These are phyloP conservation scores for Stercorarius parasiticus DNA, from an alignment of 2,113 vertebrate species.

Conservation along the genomic window DNA sequence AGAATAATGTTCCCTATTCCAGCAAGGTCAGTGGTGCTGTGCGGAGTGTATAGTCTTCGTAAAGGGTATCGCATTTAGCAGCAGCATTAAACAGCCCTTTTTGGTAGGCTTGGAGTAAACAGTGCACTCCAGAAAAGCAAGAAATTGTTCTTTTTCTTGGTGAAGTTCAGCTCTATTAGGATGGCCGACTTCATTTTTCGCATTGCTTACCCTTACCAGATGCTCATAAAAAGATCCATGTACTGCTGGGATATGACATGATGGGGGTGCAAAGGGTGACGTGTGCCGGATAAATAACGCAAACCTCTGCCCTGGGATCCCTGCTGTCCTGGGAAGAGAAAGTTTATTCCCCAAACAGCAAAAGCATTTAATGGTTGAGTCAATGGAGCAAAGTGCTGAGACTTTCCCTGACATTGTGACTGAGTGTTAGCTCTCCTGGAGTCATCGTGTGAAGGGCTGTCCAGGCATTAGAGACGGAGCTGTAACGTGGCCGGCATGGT, in stretches of 20 bases:
- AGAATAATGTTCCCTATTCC: not conserved
- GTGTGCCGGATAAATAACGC: accelerated
- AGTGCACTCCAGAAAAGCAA: not conserved
- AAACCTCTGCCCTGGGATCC: not conserved
- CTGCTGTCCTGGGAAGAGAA: not conserved
- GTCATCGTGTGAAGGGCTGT: not conserved
- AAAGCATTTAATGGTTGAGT: not conserved
- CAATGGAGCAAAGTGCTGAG: not conserved
- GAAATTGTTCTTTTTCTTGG: not conserved
- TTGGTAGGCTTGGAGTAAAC: not conserved
- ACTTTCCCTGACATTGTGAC: not conserved
- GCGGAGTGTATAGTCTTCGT: not conserved
- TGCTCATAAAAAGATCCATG: not conserved
- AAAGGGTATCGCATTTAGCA: not conserved
- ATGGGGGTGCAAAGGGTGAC: not conserved
- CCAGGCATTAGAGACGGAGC: not conserved
- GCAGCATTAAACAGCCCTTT: not conserved
- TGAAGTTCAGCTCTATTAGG: not conserved
- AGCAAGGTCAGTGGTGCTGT: not conserved
- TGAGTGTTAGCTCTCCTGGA: not conserved
- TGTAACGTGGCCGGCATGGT: not conserved
- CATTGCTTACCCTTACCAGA: not conserved
- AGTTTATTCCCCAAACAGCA: not conserved
- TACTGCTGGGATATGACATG: not conserved
- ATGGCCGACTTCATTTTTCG: not conserved